phyloP scores from a whole-genome alignment of 2,113 vertebrate species.

The Entosphenus tridentatus region DNA sequence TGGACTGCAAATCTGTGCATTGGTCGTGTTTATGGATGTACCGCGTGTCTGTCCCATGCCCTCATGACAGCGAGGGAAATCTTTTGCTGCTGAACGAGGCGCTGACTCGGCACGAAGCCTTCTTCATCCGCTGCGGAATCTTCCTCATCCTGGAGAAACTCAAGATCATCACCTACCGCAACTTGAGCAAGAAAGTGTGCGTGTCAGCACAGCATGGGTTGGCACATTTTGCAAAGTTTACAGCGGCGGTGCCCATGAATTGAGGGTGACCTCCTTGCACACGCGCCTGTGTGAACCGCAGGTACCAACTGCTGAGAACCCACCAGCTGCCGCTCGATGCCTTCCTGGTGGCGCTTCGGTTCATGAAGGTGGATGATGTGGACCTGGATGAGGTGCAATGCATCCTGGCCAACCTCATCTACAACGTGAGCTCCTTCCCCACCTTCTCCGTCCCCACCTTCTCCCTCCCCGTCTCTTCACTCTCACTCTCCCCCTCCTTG shows the following conservation, averaged over 20 bases:
- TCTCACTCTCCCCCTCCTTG: neutral
- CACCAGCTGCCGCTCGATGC: slow-evolving; percentile 77
- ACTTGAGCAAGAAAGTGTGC: slow-evolving; percentile 96
- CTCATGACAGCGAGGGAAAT: slow-evolving; percentile 52
- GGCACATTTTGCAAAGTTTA: no score
- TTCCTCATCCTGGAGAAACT: slow-evolving; percentile 95
- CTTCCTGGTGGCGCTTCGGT: slow-evolving; percentile 57
- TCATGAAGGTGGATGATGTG: slow-evolving; percentile 75
- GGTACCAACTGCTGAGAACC: slow-evolving; percentile 57
- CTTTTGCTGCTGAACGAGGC: slow-evolving; percentile 68
- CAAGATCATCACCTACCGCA: slow-evolving; percentile 88
- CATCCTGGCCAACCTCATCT: slow-evolving; percentile 79
- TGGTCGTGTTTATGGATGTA: no score
- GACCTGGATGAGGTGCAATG: slow-evolving; percentile 89
- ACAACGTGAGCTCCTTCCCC: slow-evolving; percentile 37
- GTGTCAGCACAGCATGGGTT: no score
- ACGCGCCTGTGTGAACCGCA: slow-evolving; percentile 14
- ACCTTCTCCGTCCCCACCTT: no score
- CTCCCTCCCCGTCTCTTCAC: no score
- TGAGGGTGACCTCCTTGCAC: no score
- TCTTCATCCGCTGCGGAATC: slow-evolving; percentile 93
- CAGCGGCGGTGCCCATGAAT: no score
- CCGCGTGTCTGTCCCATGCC: slow-evolving; percentile 7
- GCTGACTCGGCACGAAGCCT: slow-evolving; percentile 61
- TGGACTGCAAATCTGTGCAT: no score